A percentile compares a stretch with the other conserved stretches of the same genome.
Conservation (phyloP, 2,797 vertebrate species). For the Anableps anableps region DNA sequence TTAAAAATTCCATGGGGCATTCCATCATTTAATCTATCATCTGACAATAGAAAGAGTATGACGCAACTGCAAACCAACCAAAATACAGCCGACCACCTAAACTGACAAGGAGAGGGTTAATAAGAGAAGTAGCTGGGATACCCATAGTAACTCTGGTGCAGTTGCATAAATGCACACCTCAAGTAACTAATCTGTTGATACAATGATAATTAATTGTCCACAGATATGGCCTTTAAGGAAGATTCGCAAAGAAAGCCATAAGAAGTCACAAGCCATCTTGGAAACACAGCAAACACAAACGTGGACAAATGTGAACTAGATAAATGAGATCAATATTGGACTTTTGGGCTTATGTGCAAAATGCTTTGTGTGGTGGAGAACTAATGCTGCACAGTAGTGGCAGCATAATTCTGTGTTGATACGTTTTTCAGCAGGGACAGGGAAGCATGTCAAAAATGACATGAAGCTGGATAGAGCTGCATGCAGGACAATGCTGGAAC, state of each 20-base stretch:
- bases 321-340: neutral
- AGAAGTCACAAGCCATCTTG: neutral
- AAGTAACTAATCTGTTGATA: neutral
- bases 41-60: neutral
- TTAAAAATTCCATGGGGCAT: neutral
- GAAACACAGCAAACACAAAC: neutral
- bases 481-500: neutral
- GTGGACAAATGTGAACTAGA: neutral
- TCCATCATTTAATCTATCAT: neutral
- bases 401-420: neutral
- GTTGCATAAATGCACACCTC: neutral
- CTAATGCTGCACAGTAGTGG: neutral
- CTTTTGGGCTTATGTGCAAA: neutral
- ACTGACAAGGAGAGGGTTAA: neutral
- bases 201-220: neutral
- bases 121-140: neutral
- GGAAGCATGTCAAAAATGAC: neutral
- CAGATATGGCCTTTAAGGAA: neutral
- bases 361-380: neutral
- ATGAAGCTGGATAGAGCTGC: neutral
- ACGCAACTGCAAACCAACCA: neutral
- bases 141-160: neutral
- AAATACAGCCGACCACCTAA: neutral
- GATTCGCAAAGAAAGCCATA: neutral
- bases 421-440: neutral